These are phyloP conservation scores for Myotis myotis DNA, from an alignment of 2,797 vertebrate genomes.

Conservation along the genomic window DNA sequence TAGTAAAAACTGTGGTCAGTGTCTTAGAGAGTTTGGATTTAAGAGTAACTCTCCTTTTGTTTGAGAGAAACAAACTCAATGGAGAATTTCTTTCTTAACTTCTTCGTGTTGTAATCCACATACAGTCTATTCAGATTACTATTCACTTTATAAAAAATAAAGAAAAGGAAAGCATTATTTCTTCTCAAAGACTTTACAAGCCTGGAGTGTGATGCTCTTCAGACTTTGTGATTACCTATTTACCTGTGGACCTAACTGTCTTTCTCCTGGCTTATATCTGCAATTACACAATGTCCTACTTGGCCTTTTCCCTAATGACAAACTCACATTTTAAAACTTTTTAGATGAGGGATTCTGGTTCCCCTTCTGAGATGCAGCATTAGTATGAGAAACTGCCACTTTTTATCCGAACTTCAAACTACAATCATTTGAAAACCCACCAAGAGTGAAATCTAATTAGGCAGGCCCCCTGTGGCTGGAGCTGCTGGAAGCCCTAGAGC, in stretches of 20 bases:
- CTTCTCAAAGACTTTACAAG: background rate
- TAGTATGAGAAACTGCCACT: background rate
- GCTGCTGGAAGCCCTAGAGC: background rate
- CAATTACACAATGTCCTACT: background rate
- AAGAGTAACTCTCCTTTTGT: background rate
- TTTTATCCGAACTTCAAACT: constrained; percentile 11
- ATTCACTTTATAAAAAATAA: constrained; percentile 24
- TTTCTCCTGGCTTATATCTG: background rate
- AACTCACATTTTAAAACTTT: constrained; percentile 13
- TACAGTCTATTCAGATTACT: background rate
- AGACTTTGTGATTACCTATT: background rate
- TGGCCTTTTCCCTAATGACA: background rate
- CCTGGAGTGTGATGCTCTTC: background rate
- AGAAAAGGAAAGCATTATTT: background rate
- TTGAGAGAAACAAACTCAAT: background rate
- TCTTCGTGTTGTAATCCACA: background rate
- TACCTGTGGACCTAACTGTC: background rate
- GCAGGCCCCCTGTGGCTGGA: background rate
- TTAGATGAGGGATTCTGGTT: background rate
- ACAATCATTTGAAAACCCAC: constrained; percentile 35
- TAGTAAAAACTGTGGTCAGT: background rate
- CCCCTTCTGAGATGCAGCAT: background rate
- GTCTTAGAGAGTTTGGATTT: background rate
- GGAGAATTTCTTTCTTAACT: constrained; percentile 4
- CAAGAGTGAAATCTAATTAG: constrained; percentile 53